Base-by-base conservation (phyloP, 1,140 invertebrate species). In the Teleogryllus occipitalis region DNA sequence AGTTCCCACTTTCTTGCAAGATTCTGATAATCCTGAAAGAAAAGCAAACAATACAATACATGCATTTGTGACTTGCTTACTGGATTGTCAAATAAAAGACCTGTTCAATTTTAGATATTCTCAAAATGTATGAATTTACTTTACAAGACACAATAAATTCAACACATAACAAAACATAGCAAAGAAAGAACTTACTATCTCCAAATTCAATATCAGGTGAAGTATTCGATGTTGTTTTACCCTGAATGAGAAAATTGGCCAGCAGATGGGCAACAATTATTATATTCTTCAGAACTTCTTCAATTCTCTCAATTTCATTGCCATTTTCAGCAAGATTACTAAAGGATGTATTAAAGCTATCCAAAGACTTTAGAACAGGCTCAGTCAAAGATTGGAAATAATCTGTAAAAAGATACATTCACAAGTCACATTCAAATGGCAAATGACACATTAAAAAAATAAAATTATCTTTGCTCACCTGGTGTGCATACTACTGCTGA, bases 141-240 rank as follows among this genome's bases (percentile, higher is more conserved):
- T 65, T 65, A 65, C 7, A 10, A 65, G 7, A 65, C 27, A 39
- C 27, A 39, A 39, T 39, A 39, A 65, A 65, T 65, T 65, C 54
- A 1, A 65, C 10, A 65, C 54, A 14, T 65, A 3, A 65, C n/a
- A 75, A 15, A 39, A 75, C 46, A 46, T 48, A 77, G 75, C 14
- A 4, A 46, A n/a, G 76, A 18, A 8, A n/a, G 7, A 76, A 89
- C 89, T 89, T 88, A 93, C 92, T 88, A 84, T 94, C 92, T 46
- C 91, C 92, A 84, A 90, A 89, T 74, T 90, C 89, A 83, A 94
- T 92, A 85, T 94, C 91, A 49, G 91, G 90, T 75, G 91, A 90
- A 14, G 90, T 92, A 84, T 93, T 93, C 15, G 91, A 91, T 21
- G 91, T 91, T 4, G 91, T 91, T 85, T 91, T 90, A 12, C 91